These are phyloP conservation scores for Lipotes vexillifer DNA, from an alignment of 2,113 vertebrate genomes.

Conservation along the genomic window DNA sequence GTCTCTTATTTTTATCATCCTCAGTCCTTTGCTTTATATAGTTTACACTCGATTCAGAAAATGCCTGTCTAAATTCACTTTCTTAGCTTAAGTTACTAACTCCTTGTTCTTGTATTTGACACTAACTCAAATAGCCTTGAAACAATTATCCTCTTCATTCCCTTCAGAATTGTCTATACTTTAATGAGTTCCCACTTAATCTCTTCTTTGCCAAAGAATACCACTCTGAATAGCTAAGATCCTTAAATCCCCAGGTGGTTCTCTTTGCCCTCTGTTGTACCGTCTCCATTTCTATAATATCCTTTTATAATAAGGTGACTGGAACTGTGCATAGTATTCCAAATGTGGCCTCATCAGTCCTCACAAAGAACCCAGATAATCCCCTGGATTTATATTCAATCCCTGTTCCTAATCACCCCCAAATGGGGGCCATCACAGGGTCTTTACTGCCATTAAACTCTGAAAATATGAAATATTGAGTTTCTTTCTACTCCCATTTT, in stretches of 20 bases:
- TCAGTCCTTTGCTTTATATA: not conserved
- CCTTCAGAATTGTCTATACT: slow-evolving; percentile 43
- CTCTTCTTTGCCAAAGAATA: slow-evolving; percentile 70
- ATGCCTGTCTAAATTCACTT: slow-evolving; percentile 53
- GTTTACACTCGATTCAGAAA: slow-evolving; percentile 49
- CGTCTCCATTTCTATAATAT: not conserved
- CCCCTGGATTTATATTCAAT: slow-evolving; percentile 33
- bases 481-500: not conserved
- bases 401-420: not conserved
- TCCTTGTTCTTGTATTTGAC: slow-evolving; percentile 65
- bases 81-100: slow-evolving; percentile 60
- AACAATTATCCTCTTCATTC: slow-evolving; percentile 70
- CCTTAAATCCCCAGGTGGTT: slow-evolving; percentile 1
- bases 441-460: slow-evolving; percentile 20
- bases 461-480: not conserved
- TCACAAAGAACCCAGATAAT: slow-evolving; percentile 16
- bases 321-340: slow-evolving; percentile 31
- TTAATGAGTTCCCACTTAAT: slow-evolving; percentile 68
- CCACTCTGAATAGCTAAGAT: slow-evolving; percentile 66
- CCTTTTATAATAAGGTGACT: slow-evolving; percentile 49
- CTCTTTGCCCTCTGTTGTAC: slow-evolving; percentile 19
- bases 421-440: not conserved
- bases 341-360: not conserved
- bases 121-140: slow-evolving; percentile 70
- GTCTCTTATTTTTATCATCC: slow-evolving; percentile 12